These are phyloP conservation scores for Odontomachus brunneus DNA, from an alignment of 1,140 invertebrate genomes.

Conservation along the genomic window DNA sequence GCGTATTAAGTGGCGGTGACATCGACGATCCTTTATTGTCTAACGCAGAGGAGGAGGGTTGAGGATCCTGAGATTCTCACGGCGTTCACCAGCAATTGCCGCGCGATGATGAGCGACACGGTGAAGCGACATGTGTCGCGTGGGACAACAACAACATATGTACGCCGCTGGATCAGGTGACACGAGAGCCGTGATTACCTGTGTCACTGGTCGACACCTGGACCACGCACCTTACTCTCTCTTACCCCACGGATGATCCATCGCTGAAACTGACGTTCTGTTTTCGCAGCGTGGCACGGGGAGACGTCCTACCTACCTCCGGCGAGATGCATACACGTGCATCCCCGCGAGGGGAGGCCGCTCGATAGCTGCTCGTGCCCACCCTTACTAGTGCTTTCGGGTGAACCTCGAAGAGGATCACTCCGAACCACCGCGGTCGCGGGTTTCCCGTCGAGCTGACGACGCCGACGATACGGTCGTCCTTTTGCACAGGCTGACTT, in stretches of 20 bases:
- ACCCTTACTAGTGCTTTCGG: background rate
- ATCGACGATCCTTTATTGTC: background rate
- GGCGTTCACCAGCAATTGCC: background rate
- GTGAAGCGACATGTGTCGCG: background rate
- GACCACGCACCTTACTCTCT: too few species aligned
- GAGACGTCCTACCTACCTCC: background rate
- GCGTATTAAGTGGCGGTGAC: background rate
- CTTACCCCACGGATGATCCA: background rate
- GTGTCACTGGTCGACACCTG: too few species aligned
- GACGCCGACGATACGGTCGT: too few species aligned
- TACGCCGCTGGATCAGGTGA: too few species aligned
- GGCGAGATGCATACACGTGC: background rate
- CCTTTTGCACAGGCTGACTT: too few species aligned
- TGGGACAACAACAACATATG: background rate
- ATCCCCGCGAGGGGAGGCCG: background rate
- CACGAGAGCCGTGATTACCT: too few species aligned
- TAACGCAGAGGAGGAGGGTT: background rate
- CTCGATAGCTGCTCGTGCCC: conserved; percentile 22
- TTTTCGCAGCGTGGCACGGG: background rate
- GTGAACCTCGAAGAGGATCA: background rate
- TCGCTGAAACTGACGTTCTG: background rate
- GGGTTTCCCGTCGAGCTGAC: background rate
- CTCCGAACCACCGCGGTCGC: background rate
- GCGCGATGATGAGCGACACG: too few species aligned
- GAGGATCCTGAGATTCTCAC: background rate